Conservation (phyloP, 92 coral and sea anemone species). For the Parazoanthus swiftii region DNA sequence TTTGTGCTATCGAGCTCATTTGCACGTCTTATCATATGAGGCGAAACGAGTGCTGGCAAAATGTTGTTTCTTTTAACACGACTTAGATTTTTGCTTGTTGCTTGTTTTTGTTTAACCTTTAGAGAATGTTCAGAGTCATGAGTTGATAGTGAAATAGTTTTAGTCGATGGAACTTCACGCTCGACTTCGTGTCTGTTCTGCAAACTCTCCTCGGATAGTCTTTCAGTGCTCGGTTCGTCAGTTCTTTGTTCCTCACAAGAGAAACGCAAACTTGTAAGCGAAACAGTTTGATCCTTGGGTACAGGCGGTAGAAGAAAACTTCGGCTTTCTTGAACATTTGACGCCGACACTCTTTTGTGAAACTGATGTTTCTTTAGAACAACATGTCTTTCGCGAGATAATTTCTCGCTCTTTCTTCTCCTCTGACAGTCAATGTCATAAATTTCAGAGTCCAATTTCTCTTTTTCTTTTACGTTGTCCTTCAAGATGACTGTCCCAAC, state of each 20-base stretch:
- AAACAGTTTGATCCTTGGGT: background rate
- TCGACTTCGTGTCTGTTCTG: background rate
- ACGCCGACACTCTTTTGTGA: background rate
- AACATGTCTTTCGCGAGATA: conserved; percentile 1
- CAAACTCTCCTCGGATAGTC: background rate
- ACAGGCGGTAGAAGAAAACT: conserved; percentile 16
- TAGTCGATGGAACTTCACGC: background rate
- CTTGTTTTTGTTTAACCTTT: background rate
- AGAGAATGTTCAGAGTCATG: background rate
- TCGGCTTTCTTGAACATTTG: conserved; percentile 14
- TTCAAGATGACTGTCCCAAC: conserved; percentile 32
- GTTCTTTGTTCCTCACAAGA: background rate
- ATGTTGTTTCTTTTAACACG: background rate
- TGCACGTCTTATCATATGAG: background rate
- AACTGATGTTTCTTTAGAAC: conserved; percentile 4
- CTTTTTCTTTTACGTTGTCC: conserved; percentile 28
- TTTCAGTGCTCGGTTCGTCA: background rate
- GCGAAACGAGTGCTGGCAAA: background rate
- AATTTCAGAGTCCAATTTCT: conserved; percentile 20
- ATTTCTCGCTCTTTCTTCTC: conserved; percentile 26
- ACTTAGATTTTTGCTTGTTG: background rate
- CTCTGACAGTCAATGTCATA: conserved; percentile 23
- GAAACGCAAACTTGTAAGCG: background rate
- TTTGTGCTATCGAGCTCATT: conserved; percentile 16
- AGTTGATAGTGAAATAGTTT: background rate